These are phyloP conservation scores for Eubasilissa regina DNA, from an alignment of 1,140 invertebrate species.

Conservation along the genomic window DNA sequence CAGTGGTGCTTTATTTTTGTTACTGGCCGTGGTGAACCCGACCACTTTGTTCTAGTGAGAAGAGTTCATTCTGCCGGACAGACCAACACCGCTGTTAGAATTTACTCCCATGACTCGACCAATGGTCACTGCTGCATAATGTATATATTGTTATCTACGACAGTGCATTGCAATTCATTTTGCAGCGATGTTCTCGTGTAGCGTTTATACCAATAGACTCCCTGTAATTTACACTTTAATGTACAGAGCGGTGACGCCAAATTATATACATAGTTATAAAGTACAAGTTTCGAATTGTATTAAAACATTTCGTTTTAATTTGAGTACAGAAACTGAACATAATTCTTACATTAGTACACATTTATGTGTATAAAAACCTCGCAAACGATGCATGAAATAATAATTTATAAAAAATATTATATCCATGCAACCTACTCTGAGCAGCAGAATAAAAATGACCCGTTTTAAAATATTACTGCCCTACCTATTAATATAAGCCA, in stretches of 20 bases:
- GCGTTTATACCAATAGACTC: no score
- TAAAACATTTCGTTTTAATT: neutral
- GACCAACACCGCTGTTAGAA: neutral
- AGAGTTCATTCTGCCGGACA: no score
- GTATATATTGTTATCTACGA: slow-evolving; percentile 13
- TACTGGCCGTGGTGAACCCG: no score
- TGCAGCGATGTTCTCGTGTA: neutral
- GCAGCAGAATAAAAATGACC: neutral
- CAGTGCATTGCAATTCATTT: slow-evolving; percentile 5
- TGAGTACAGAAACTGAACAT: neutral
- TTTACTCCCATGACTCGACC: slow-evolving; percentile 1
- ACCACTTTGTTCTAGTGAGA: no score
- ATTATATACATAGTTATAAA: neutral
- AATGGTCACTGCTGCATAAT: slow-evolving; percentile 4
- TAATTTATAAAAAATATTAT: no score
- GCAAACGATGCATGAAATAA: neutral
- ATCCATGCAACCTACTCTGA: neutral
- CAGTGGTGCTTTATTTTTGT: no score
- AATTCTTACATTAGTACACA: neutral
- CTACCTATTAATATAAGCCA: no score
- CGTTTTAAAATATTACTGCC: no score
- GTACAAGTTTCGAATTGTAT: neutral
- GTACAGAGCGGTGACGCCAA: no score
- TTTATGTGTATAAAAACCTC: neutral
- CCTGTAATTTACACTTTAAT: no score